Conservation (phyloP, 2,888 invertebrate genomes). For the Silvanus unidentatus region DNA sequence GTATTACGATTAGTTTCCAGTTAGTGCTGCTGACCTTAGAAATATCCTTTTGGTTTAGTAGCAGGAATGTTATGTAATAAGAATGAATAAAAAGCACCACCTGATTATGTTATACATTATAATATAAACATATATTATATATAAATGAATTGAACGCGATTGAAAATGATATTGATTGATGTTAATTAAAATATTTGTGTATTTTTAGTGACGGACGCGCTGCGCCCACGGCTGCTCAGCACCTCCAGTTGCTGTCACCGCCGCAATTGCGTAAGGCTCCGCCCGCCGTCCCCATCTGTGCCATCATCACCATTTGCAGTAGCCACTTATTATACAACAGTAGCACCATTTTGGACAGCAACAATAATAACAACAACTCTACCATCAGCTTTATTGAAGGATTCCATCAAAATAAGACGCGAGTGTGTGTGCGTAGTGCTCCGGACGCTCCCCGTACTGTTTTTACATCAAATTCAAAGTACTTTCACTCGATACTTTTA, state of each 20-base stretch:
- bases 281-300: constrained; percentile 15
- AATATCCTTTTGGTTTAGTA: too few relatives aligned
- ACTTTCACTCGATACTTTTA: constrained; percentile 45
- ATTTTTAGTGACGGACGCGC: constrained; percentile 53
- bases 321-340: constrained; percentile 8
- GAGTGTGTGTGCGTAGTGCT: constrained; percentile 46
- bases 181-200: too few relatives aligned
- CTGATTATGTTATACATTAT: neutral
- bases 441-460: constrained; percentile 45
- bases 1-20: too few relatives aligned
- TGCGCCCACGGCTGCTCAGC: constrained; percentile 50
- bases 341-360: neutral
- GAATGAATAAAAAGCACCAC: too few relatives aligned
- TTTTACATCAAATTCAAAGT: constrained; percentile 43
- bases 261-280: constrained; percentile 22
- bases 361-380: neutral
- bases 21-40: too few relatives aligned
- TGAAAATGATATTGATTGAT: too few relatives aligned
- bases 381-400: too few relatives aligned
- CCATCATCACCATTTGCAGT: constrained; percentile 13
- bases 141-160: neutral
- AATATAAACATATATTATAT: neutral
- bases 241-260: constrained; percentile 30
- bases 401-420: constrained; percentile 11
- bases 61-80: too few relatives aligned